phyloP scores from a whole-genome alignment of 2,113 vertebrate species.

The Pomatostomus ruficeps region DNA sequence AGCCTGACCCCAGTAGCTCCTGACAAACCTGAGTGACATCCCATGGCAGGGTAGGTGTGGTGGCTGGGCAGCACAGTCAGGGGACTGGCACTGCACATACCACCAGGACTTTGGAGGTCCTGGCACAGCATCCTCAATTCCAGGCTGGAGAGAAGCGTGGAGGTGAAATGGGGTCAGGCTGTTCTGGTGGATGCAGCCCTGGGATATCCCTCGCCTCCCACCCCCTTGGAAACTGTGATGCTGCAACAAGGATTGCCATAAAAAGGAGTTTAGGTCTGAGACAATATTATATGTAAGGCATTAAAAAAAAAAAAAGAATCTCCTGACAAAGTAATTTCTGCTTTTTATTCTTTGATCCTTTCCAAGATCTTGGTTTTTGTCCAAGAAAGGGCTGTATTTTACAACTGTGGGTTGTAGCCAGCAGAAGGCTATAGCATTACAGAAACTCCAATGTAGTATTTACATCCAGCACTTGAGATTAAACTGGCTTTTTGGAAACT shows the following conservation, averaged over 20 bases:
- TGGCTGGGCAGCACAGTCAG: accelerated
- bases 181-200: not conserved
- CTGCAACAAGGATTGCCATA: not conserved
- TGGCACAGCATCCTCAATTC: not conserved
- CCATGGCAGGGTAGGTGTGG: accelerated
- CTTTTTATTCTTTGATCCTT: not conserved
- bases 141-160: accelerated
- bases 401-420: not conserved
- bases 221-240: not conserved
- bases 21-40: not conserved
- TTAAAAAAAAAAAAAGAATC: not conserved
- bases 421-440: not conserved
- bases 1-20: not conserved
- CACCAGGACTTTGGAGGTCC: accelerated
- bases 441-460: not conserved
- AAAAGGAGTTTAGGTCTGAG: not conserved
- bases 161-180: not conserved
- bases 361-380: not conserved
- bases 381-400: constrained; percentile 1
- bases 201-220: not conserved
- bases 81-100: not conserved
- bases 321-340: not conserved
- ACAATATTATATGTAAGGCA: not conserved
- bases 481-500: not conserved
- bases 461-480: not conserved